Percentiles rank a stretch among this genome's conserved stretches.
Conservation (phyloP, 2,113 vertebrate species). For the Mobula hypostoma region DNA sequence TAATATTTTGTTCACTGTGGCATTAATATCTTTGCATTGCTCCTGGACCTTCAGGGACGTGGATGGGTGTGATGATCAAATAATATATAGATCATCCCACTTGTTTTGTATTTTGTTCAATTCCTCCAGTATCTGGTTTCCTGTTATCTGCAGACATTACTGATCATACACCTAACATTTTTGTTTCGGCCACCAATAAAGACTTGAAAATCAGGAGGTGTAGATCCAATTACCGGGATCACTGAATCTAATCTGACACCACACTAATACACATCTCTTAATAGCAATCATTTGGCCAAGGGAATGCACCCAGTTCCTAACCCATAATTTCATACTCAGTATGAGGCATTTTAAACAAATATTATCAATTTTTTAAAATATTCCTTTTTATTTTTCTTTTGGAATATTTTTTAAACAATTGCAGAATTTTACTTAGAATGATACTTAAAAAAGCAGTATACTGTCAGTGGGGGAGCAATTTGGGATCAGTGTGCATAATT, state of each 20-base stretch:
- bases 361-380: neutral
- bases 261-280: neutral
- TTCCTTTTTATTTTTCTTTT: neutral
- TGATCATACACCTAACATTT: neutral
- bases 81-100: neutral
- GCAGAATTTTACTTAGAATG: neutral
- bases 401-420: neutral
- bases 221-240: neutral
- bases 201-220: neutral
- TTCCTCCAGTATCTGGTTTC: neutral
- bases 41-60: neutral
- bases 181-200: neutral
- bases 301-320: neutral
- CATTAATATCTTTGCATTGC: too few relatives aligned
- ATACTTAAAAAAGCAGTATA: neutral
- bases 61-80: too few relatives aligned
- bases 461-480: neutral
- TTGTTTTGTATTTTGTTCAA: neutral
- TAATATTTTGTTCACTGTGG: neutral
- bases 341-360: neutral
- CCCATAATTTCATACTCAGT: neutral
- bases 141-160: neutral
- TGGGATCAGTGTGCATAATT: too few relatives aligned
- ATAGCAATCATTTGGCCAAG: neutral
- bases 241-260: neutral